Percentiles rank a stretch among this genome's conserved stretches.
phyloP scores from a whole-genome alignment of 2,113 vertebrate genomes.

The Spheniscus mendiculus region DNA sequence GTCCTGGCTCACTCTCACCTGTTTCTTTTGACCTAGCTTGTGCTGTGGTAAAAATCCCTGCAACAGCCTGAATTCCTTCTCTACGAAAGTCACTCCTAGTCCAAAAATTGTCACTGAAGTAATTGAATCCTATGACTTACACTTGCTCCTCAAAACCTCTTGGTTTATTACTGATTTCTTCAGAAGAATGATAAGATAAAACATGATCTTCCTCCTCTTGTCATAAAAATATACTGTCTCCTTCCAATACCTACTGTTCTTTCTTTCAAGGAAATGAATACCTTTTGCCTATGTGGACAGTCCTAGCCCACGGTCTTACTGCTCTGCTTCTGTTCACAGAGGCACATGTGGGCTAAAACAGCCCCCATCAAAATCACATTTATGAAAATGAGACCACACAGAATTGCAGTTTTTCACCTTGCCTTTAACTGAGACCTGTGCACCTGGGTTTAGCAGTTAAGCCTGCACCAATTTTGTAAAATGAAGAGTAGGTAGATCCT shows the following conservation, averaged over 20 bases:
- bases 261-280: background rate
- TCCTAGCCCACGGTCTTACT: background rate
- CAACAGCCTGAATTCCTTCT: background rate
- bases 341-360: background rate
- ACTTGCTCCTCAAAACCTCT: background rate
- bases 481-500: background rate
- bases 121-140: background rate
- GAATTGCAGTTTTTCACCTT: background rate
- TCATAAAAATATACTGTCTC: background rate
- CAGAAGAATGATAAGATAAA: background rate
- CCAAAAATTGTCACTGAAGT: background rate
- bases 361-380: background rate
- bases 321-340: background rate
- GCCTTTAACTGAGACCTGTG: background rate
- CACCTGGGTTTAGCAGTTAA: background rate
- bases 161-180: background rate
- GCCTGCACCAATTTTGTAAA: background rate
- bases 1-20: background rate
- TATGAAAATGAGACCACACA: background rate
- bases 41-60: background rate
- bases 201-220: background rate
- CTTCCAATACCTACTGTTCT: background rate
- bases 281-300: background rate
- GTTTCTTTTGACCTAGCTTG: background rate
- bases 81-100: background rate